phyloP scores from a whole-genome alignment of 1,140 invertebrate species.

The Drosophila saltans region DNA sequence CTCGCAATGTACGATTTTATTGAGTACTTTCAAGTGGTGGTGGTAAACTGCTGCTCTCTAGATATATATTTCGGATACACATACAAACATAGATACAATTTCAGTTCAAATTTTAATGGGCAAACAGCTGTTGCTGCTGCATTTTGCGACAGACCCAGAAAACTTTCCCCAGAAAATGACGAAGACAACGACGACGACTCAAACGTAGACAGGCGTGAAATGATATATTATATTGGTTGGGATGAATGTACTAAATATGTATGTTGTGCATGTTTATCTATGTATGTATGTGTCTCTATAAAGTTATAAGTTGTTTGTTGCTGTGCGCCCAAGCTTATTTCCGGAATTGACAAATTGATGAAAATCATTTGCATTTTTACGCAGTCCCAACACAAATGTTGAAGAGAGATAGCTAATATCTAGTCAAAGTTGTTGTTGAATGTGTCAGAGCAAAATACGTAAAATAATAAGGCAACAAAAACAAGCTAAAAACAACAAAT shows the following conservation, averaged over 20 bases:
- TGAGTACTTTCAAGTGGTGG: background rate
- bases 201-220: slow-evolving; percentile 41
- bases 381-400: slow-evolving; percentile 1
- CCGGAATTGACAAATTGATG: slow-evolving; percentile 63
- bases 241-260: slow-evolving; percentile 17
- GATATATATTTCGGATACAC: background rate
- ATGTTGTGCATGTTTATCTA: background rate
- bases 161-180: slow-evolving; percentile 18
- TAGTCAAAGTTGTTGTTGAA: slow-evolving; percentile 6
- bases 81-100: background rate
- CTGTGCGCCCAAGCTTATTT: slow-evolving; percentile 49
- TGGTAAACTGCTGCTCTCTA: background rate
- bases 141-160: slow-evolving; percentile 10
- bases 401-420: slow-evolving; percentile 29
- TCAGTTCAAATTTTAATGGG: background rate
- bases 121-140: slow-evolving; percentile 22
- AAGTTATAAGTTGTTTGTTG: background rate
- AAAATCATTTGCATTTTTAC: slow-evolving; percentile 56
- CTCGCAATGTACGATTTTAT: background rate
- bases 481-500: no score
- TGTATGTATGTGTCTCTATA: background rate
- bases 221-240: slow-evolving; percentile 34
- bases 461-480: no score
- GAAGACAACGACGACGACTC: background rate
- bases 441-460: background rate